Evolutionary conservation across 2,797 vertebrate genomes (phyloP).

Genomic region (Arctocebus calabarensis): DNA sequence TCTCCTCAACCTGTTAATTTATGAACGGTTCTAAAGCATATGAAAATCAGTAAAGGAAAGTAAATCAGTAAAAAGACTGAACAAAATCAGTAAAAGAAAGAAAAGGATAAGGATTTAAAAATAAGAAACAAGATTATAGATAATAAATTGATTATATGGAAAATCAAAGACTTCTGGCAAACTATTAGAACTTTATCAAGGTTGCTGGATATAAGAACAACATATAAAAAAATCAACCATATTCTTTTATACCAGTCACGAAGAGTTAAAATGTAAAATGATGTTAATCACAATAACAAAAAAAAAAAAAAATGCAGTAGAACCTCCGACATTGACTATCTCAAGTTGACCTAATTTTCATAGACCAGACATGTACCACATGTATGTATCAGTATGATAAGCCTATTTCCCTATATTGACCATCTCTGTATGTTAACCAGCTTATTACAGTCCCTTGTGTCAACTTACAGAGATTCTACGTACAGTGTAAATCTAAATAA

Average conservation of each 20-base stretch:
- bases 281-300: neutral
- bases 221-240: neutral
- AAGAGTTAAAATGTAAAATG: constrained; percentile 22
- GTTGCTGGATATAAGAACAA: neutral
- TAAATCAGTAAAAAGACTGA: neutral
- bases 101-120: constrained; percentile 12
- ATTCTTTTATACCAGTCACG: neutral
- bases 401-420: too few relatives aligned
- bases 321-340: too few relatives aligned
- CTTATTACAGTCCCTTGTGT: too few relatives aligned
- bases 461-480: too few relatives aligned
- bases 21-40: neutral
- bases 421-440: too few relatives aligned
- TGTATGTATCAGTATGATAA: too few relatives aligned
- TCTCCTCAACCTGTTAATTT: neutral
- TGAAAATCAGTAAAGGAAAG: neutral
- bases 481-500: neutral
- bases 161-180: neutral
- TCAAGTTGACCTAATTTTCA: too few relatives aligned
- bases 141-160: neutral
- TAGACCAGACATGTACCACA: too few relatives aligned
- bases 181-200: neutral
- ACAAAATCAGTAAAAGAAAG: neutral
- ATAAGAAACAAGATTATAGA: neutral
- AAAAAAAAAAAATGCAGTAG: neutral